These are phyloP conservation scores for Rhimphoctona megacephalus DNA, from an alignment of 2,888 invertebrate species.

Conservation along the genomic window DNA sequence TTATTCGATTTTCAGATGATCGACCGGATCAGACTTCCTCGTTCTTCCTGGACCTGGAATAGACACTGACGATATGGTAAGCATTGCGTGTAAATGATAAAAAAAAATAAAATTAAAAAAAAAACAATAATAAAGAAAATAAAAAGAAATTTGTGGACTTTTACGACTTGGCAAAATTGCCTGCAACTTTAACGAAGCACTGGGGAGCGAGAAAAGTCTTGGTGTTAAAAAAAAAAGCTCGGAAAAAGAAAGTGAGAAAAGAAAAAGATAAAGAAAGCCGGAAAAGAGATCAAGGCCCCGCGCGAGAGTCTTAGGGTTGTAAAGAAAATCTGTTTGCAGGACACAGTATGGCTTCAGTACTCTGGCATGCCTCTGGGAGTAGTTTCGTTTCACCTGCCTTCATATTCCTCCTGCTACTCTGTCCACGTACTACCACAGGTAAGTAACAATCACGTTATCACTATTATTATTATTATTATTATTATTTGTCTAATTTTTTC, in stretches of 20 bases:
- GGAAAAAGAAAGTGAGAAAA: conserved; percentile 2
- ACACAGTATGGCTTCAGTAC: conserved; percentile 94
- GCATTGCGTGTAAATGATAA: conserved; percentile 72
- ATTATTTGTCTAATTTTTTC: neutral
- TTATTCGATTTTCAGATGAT: conserved; percentile 86
- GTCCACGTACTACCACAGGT: conserved; percentile 92
- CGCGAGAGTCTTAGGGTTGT: conserved; percentile 22
- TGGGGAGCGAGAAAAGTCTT: conserved; percentile 21
- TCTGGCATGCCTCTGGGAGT: conserved; percentile 93
- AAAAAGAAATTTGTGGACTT: neutral
- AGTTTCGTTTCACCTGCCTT: conserved; percentile 90
- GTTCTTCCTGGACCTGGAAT: conserved; percentile 85
- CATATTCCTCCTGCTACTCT: conserved; percentile 90
- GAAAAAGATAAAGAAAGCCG: conserved; percentile 28
- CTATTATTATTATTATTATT: conserved; percentile 3
- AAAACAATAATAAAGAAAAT: neutral
- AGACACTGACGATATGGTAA: conserved; percentile 93
- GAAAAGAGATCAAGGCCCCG: conserved; percentile 50
- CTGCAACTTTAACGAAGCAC: neutral
- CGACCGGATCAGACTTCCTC: conserved; percentile 85
- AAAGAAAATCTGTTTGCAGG: conserved; percentile 85
- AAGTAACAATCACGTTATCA: conserved; percentile 83
- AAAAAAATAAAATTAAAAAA: conserved; percentile 12
- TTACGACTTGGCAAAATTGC: neutral
- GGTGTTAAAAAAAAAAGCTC: neutral